These are phyloP conservation scores for Pogonocichla stellata DNA, from an alignment of 2,113 vertebrate species.

Conservation along the genomic window DNA sequence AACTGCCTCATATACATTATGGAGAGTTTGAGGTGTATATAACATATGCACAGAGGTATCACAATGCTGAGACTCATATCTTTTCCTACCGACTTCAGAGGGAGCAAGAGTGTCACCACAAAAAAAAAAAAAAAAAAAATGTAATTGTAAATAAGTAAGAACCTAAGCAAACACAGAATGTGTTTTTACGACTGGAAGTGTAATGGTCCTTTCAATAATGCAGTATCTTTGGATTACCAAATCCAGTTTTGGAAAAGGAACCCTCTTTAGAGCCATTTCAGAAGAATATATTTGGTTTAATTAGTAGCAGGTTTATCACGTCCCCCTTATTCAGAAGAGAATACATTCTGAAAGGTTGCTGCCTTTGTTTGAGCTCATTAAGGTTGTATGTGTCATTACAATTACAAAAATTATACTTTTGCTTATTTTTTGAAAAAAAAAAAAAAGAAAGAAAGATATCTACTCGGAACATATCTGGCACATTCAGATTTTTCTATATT, in stretches of 20 bases:
- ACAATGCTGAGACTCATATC: neutral
- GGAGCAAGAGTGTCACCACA: neutral
- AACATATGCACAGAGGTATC: neutral
- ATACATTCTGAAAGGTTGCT: neutral
- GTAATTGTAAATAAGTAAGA: neutral
- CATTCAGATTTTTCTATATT: neutral
- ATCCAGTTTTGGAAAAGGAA: slow-evolving; percentile 7
- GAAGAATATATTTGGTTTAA: slow-evolving; percentile 10
- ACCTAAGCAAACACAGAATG: neutral
- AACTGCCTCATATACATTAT: neutral
- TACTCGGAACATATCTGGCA: neutral
- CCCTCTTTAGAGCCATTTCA: neutral
- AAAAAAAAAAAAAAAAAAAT: no score
- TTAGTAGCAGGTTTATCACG: slow-evolving; percentile 19
- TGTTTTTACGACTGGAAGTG: neutral
- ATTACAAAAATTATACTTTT: neutral
- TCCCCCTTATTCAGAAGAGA: neutral
- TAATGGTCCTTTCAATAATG: slow-evolving; percentile 28
- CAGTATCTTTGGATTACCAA: neutral
- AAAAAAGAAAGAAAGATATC: neutral
- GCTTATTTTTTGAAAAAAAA: neutral
- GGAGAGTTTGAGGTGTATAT: neutral
- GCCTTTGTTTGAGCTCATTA: slow-evolving; percentile 19
- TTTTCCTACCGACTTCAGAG: neutral
- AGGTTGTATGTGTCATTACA: neutral